A percentile compares a stretch with the other conserved stretches of the same genome.
Evolutionary conservation across 1,140 invertebrate species (phyloP).

Genomic region (Drosophila willistoni): DNA sequence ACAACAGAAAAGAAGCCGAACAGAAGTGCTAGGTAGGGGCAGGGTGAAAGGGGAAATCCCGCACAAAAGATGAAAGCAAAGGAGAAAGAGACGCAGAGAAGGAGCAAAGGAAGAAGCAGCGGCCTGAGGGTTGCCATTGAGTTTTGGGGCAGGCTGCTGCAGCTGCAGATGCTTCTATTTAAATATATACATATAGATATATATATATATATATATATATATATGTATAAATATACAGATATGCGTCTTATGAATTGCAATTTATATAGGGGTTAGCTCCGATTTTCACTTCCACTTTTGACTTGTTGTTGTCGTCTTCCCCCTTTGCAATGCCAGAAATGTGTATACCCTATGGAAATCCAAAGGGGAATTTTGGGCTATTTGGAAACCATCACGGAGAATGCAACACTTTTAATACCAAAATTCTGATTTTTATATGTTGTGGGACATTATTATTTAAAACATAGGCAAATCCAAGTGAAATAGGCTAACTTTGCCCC

Average conservation of each 20-base stretch:
- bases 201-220: neutral
- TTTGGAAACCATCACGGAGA: too few species aligned
- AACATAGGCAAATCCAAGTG: too few species aligned
- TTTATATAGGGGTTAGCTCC: conserved; percentile 24
- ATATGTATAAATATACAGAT: conserved; percentile 4
- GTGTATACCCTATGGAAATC: neutral
- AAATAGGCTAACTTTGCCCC: too few species aligned
- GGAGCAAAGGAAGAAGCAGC: neutral
- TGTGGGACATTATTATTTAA: too few species aligned
- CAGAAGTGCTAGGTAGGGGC: neutral
- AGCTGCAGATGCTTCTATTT: conserved; percentile 13
- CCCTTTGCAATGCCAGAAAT: conserved; percentile 6
- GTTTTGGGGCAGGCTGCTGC: conserved; percentile 18
- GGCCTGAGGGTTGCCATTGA: conserved; percentile 11
- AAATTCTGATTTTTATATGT: too few species aligned
- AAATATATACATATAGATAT: neutral
- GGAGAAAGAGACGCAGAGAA: neutral
- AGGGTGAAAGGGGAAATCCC: conserved; percentile 18
- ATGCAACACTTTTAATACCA: too few species aligned
- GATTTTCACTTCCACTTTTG: conserved; percentile 35
- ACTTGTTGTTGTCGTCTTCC: conserved; percentile 22
- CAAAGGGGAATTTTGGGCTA: neutral
- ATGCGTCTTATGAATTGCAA: conserved; percentile 18
- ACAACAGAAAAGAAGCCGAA: conserved; percentile 4
- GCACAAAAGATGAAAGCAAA: conserved; percentile 13